A percentile compares a stretch with the other conserved stretches of the same genome.
phyloP scores from a whole-genome alignment of 2,113 vertebrate genomes.

The Aepyceros melampus region DNA sequence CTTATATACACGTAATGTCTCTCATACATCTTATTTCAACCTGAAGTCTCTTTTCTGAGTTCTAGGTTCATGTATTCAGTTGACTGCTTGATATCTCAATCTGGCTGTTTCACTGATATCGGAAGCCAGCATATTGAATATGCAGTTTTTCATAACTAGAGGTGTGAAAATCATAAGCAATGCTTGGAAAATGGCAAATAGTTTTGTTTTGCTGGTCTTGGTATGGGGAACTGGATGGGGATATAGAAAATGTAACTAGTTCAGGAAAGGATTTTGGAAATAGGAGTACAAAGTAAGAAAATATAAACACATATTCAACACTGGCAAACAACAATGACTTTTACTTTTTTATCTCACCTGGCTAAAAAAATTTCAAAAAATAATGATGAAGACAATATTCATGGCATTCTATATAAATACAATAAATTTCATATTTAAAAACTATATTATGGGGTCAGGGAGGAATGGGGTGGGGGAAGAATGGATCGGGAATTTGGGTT shows the following conservation, averaged over 20 bases:
- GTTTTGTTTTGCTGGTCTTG: not conserved
- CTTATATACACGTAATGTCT: accelerated
- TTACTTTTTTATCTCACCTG: not conserved
- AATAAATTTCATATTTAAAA: not conserved
- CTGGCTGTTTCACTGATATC: not conserved
- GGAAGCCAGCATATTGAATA: not conserved
- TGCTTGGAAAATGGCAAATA: not conserved
- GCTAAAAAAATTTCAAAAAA: not conserved
- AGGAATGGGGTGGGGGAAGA: not conserved
- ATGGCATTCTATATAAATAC: not conserved
- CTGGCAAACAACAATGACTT: not conserved
- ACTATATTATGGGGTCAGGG: not conserved
- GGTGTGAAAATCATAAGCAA: not conserved
- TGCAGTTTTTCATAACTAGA: not conserved
- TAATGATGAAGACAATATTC: not conserved
- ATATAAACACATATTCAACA: not conserved
- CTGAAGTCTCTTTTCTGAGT: not conserved
- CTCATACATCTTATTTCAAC: not conserved
- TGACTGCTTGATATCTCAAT: not conserved
- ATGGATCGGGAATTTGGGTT: not conserved
- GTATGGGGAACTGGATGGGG: not conserved
- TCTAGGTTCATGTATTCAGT: not conserved
- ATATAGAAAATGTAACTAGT: not conserved
- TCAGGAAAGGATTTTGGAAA: not conserved
- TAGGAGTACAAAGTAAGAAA: not conserved